Conservation (phyloP, 2,888 invertebrate species). For the Ophonus ardosiacus region DNA sequence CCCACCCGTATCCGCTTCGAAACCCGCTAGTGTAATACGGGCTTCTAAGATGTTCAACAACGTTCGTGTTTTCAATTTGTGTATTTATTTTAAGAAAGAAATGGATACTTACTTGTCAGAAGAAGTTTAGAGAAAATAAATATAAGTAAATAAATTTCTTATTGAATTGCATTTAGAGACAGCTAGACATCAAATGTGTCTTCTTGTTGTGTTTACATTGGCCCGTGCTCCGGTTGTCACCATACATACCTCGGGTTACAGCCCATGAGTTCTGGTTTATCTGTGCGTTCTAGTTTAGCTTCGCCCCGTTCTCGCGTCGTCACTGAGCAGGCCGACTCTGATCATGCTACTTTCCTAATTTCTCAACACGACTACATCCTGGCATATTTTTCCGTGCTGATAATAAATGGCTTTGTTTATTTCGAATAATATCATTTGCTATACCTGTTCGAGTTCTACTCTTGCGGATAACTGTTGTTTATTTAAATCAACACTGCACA, state of each 20-base stretch:
- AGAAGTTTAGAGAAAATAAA: no score
- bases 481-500: neutral
- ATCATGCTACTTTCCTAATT: slow-evolving; percentile 26
- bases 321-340: slow-evolving; percentile 8
- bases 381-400: slow-evolving; percentile 51
- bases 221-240: neutral
- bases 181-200: no score
- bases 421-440: slow-evolving; percentile 20
- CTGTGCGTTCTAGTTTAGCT: slow-evolving; percentile 29
- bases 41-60: no score
- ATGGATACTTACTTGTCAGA: no score
- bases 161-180: no score
- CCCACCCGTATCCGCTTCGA: no score
- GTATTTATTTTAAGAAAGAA: no score
- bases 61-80: no score
- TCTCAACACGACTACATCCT: slow-evolving; percentile 20
- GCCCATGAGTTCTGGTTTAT: slow-evolving; percentile 16
- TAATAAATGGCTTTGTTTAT: slow-evolving; percentile 50
- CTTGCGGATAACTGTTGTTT: neutral
- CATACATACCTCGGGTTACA: neutral
- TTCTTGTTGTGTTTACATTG: no score
- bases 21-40: no score
- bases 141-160: no score
- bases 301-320: neutral
- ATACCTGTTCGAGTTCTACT: neutral